Conservation (phyloP, 2,888 invertebrate species). For the Plebejus melissa region DNA sequence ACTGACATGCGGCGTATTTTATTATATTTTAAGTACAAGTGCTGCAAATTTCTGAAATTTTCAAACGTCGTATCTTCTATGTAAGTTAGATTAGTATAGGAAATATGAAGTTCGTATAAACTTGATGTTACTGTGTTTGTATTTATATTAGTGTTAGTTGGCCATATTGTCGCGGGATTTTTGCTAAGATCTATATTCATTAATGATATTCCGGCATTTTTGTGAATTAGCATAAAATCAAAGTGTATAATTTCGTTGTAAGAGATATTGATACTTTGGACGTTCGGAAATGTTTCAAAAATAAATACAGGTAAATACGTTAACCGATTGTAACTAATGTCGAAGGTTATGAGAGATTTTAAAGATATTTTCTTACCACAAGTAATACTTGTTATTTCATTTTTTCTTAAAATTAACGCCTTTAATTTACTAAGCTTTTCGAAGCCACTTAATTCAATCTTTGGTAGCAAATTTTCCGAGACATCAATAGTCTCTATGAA, state of each 20-base stretch:
- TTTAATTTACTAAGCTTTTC: slow-evolving; percentile 62
- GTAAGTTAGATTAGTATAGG: slow-evolving; percentile 64
- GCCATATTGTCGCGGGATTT: slow-evolving; percentile 63
- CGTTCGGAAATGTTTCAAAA: slow-evolving; percentile 66
- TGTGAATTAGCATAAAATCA: slow-evolving; percentile 58
- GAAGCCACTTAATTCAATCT: slow-evolving; percentile 82
- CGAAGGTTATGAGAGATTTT: slow-evolving; percentile 57
- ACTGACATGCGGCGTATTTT: slow-evolving; percentile 88
- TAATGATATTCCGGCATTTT: slow-evolving; percentile 52
- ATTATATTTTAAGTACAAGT: slow-evolving; percentile 87
- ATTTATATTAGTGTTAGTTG: slow-evolving; percentile 48
- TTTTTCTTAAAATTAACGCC: slow-evolving; percentile 62
- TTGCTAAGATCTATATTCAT: slow-evolving; percentile 68
- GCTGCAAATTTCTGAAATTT: slow-evolving; percentile 86
- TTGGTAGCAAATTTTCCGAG: slow-evolving; percentile 83
- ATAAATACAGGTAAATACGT: slow-evolving; percentile 55
- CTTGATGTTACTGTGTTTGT: slow-evolving; percentile 62
- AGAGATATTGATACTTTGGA: slow-evolving; percentile 67
- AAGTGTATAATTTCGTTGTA: slow-evolving; percentile 63
- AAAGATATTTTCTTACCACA: slow-evolving; percentile 60
- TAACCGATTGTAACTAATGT: slow-evolving; percentile 65
- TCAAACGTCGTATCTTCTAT: slow-evolving; percentile 85
- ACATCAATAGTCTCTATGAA: slow-evolving; percentile 85
- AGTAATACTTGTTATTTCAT: slow-evolving; percentile 63
- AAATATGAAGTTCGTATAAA: slow-evolving; percentile 67